Conservation (phyloP, 2,888 invertebrate genomes). For the Mellilla xanthometata region DNA sequence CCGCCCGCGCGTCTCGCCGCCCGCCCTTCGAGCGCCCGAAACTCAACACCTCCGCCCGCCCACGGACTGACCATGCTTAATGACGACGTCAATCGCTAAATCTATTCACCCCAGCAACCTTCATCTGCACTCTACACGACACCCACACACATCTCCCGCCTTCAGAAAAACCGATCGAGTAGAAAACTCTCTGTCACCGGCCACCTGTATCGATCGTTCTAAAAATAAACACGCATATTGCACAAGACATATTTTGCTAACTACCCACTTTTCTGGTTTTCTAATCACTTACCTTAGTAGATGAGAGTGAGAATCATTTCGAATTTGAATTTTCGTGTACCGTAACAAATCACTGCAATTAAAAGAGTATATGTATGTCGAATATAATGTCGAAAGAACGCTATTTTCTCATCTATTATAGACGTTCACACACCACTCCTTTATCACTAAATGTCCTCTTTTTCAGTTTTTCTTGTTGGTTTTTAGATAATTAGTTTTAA, state of each 20-base stretch:
- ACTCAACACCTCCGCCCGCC: slow-evolving; percentile 60
- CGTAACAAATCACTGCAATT: no score
- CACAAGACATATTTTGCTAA: background rate
- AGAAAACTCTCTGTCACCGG: background rate
- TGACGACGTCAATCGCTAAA: slow-evolving; percentile 35
- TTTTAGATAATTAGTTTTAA: slow-evolving; percentile 8
- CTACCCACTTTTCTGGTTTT: background rate
- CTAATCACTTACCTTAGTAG: background rate
- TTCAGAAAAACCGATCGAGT: background rate
- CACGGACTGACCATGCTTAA: slow-evolving; percentile 52
- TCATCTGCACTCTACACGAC: slow-evolving; percentile 2
- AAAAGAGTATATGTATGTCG: no score
- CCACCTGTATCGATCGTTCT: slow-evolving; percentile 14
- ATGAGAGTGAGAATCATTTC: background rate
- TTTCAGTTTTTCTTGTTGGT: slow-evolving; percentile 4
- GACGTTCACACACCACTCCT: slow-evolving; percentile 3
- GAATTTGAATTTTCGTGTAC: background rate
- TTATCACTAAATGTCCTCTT: slow-evolving; percentile 11
- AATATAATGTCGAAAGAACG: no score
- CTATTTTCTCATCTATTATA: no score
- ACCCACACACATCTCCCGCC: slow-evolving; percentile 1
- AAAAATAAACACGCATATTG: slow-evolving; percentile 11
- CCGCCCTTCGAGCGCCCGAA: slow-evolving; percentile 44
- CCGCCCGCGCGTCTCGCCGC: slow-evolving; percentile 59
- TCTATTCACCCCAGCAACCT: background rate